Conservation (phyloP, 1,140 invertebrate genomes). For the Anastrepha ludens region DNA sequence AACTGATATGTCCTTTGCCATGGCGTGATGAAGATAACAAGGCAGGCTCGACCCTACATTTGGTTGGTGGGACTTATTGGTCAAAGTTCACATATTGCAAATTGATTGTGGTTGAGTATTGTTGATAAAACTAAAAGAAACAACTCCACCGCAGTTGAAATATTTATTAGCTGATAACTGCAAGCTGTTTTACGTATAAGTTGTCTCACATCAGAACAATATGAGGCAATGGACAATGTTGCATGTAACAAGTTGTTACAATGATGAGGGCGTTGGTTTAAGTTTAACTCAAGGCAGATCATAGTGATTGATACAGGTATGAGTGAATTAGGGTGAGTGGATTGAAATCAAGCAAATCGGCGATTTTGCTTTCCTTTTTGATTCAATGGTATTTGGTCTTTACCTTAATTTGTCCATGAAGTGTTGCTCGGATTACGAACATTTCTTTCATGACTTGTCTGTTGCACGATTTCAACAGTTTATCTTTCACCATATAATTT, state of each 20-base stretch:
- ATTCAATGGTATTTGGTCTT: too few species aligned
- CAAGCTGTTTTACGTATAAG: constrained; percentile 2
- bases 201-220: neutral
- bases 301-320: neutral
- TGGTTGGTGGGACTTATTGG: constrained; percentile 16
- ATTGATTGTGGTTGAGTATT: constrained; percentile 33
- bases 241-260: neutral
- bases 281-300: neutral
- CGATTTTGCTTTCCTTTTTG: too few species aligned
- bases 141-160: neutral
- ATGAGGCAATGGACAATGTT: neutral
- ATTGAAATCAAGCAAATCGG: neutral
- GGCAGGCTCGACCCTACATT: neutral
- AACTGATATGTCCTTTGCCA: constrained; percentile 21
- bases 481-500: too few species aligned
- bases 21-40: constrained; percentile 3
- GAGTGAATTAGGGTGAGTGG: neutral
- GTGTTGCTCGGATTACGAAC: too few species aligned
- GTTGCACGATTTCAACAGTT: too few species aligned
- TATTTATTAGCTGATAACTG: constrained; percentile 48
- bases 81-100: constrained; percentile 45
- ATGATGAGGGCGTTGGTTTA: neutral
- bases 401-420: too few species aligned
- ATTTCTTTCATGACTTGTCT: too few species aligned
- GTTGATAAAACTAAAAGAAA: constrained; percentile 4